phyloP scores from a whole-genome alignment of 2,797 vertebrate genomes.

The Phoebastria nigripes region DNA sequence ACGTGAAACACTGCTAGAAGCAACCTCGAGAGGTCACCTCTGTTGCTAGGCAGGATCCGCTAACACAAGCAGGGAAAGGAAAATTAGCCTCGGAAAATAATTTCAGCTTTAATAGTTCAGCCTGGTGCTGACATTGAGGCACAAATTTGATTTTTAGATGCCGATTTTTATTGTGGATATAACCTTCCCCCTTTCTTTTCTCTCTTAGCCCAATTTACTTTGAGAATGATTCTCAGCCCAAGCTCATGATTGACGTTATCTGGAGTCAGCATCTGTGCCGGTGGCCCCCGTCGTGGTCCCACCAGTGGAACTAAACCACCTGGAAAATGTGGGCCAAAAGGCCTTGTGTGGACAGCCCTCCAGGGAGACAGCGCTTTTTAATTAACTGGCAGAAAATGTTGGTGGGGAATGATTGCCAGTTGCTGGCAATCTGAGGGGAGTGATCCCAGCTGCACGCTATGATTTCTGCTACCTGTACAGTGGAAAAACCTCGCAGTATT shows the following conservation, averaged over 20 bases:
- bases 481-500: neutral
- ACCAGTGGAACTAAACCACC: neutral
- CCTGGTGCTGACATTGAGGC: neutral
- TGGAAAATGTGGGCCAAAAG: neutral
- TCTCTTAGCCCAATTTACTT: neutral
- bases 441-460: neutral
- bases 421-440: neutral
- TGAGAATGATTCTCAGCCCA: neutral
- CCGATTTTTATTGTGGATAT: neutral
- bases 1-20: neutral
- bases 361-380: neutral
- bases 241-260: neutral
- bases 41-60: constrained; percentile 51
- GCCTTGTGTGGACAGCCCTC: neutral
- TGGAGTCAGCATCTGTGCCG: neutral
- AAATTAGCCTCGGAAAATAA: constrained; percentile 21
- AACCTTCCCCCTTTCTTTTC: neutral
- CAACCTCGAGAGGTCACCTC: constrained; percentile 36
- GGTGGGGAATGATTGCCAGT: neutral
- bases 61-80: neutral
- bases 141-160: neutral
- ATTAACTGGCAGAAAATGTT: neutral
- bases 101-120: constrained; percentile 3
- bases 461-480: neutral
- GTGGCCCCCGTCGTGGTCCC: neutral